Base-by-base conservation (phyloP, 2,888 invertebrate genomes). In the Ophion costatus region DNA sequence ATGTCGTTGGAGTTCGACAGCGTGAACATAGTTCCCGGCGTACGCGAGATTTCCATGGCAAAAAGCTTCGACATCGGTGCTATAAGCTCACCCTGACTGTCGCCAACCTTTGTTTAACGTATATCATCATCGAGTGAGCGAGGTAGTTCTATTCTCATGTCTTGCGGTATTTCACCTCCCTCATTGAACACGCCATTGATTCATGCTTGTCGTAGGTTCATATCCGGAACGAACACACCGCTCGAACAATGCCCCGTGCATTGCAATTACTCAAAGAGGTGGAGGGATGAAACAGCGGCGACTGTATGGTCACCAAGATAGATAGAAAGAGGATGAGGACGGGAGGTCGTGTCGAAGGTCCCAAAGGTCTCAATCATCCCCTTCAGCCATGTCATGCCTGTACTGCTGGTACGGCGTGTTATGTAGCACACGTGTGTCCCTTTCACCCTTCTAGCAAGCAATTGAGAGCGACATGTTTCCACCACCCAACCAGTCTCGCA, bases 201-300 rank as follows among this genome's bases (percentile, higher is more conserved):
- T 80, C 85, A 64, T 76, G 88, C 89, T 89, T 89, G 91, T 90
- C 90, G 88, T 88, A 76, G 83, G 84, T 87, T 87, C 88, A 80
- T 73, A 73, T 82, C 80, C 82, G 80, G 45, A 81, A 83, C 80
- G 89, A 84, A 88, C 88, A 87, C 87, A 87, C 87, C 77, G 73
- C 87, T 45, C 85, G 87, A 87, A 89, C 90, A 89, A 90, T 90
- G 90, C 80, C 59, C 24, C 82, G 82, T 90, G 88, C 88, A 89
- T 90, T 88, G 90, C 90, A 90, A 92, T 92, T 92, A 91, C 88
- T 90, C 85, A 70, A 45, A 61, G 64, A 78, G 59, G 29, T 20
- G 51, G 64, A 59, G 69, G 73, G 76, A n/a, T 42, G 24, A 6
- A 22, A 59, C n/a, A 38, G 69, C 42, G 24, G 59, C 42, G 42